Percentiles rank a stretch among this genome's conserved stretches.
Conservation (phyloP, 2,797 vertebrate species). For the Tenualosa ilisha region DNA sequence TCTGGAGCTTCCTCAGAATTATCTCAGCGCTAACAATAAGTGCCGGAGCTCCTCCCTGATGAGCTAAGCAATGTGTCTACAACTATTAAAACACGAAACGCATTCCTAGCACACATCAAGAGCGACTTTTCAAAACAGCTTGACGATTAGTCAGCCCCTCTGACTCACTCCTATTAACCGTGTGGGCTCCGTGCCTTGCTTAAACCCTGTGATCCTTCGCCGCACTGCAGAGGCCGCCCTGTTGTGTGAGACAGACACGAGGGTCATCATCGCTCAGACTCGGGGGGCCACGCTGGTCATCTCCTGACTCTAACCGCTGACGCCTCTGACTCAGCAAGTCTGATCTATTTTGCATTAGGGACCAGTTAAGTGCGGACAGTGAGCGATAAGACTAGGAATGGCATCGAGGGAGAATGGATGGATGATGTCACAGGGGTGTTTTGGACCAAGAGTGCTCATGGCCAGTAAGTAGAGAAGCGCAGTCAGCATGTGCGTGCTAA, state of each 20-base stretch:
- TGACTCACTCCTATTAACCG: background rate
- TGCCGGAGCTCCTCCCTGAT: too few relatives aligned
- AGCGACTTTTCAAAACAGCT: conserved; percentile 7
- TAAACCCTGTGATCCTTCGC: background rate
- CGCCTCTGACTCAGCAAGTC: background rate
- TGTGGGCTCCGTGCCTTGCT: background rate
- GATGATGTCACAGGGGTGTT: background rate
- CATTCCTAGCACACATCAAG: background rate
- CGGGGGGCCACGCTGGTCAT: background rate
- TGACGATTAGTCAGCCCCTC: background rate
- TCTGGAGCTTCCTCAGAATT: background rate
- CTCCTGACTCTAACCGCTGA: background rate
- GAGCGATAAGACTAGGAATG: background rate
- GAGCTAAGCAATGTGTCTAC: background rate
- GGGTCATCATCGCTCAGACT: background rate
- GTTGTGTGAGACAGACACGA: background rate
- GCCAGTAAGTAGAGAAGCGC: background rate
- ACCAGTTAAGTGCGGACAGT: background rate
- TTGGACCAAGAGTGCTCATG: background rate
- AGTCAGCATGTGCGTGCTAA: background rate
- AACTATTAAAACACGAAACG: background rate
- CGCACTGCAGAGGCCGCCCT: background rate
- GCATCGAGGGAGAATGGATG: background rate
- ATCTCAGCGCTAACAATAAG: background rate
- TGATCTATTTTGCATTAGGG: background rate